Base-by-base conservation (phyloP, 2,113 vertebrate genomes). In the Mandrillus leucophaeus region DNA sequence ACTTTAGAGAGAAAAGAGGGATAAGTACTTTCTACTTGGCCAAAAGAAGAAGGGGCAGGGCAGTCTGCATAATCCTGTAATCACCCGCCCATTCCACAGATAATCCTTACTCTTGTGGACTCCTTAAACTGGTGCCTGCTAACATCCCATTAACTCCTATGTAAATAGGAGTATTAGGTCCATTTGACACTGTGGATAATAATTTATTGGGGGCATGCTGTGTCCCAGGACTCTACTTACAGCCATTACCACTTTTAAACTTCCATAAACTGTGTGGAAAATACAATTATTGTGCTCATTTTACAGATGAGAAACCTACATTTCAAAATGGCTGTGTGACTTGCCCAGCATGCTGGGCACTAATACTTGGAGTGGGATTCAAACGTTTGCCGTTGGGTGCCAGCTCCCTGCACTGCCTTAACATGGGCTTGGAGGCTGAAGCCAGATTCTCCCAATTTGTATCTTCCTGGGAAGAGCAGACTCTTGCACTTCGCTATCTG, bases 31-130 rank as follows among this genome's bases (percentile, higher is more conserved):
- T 18, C 43, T 43, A 61, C 14, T 4, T 72, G 88, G n/a, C 6
- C 68, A 75, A n/a, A 50, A 3, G 59, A 38, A 48, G 13, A 80
- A 90, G 27, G 20, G n/a, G 0, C 0, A 43, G 10, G 30, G 48
- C 11, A 73, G 32, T 75, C 2, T 20, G 1, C 1, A 0, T 48
- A 14, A 73, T 16, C 25, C 9, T 43, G 45, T 50, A 25, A 57
- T 23, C 17, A 22, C 4, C 20, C 18, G 38, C 27, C 13, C 0
- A 0, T 70, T 27, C 5, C 45, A 38, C 13, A 48, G 22, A 22
- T 43, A 14, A 52, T 85, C 40, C 8, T 70, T 6, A 4, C 43
- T 68, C 72, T 93, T 48, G 16, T 18, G 8, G 38, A 59, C 64
- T 89, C 66, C 23, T 16, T 50, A 18, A 50, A 43, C 5, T 4